Evolutionary conservation across 2,888 invertebrate species (phyloP), one percentile per base, ranked within the genome.

Genomic region (Acleris emargana): DNA sequence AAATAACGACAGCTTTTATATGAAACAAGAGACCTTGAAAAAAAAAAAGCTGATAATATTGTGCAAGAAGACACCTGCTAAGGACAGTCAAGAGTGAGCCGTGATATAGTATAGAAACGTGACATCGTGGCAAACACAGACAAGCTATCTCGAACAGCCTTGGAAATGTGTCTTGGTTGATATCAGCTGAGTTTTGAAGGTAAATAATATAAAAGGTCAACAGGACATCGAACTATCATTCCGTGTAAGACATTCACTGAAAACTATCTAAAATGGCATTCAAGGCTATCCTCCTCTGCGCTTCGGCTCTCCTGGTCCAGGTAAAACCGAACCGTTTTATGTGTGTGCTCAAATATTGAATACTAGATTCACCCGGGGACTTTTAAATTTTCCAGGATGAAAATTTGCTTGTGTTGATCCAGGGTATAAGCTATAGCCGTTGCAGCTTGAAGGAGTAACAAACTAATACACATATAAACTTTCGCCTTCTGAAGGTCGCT

Each of bases 261-360:
- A 20, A 16, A 54, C 7, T 5, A 18, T 54, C 11, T 5, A 50
- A 59, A 64, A 64, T 64, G 64, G 59, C 54, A 32, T 60, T 64
- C 59, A 64, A 60, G 22, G 54, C 54, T 64, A 13, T 71, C n/a
- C 51, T 70, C 60, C 61, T 70, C 47, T 66, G 61, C 62, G 67
- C 64, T 52, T 43, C 67, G 22, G 66, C 62, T 17, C 43, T 67
- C 9, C 25, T 60, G 17, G 47, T 58, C 47, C 54, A 60, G 60
- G 63, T 67, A 55, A 53, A 17, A n/a, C n/a, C 5, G 0, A 45
- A n/a, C 1, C 16, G 7, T n/a, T 13, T n/a, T 11, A 11, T 53
- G 11, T n/a, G 43, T 28, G 0, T 2, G 1, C 5, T 5, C n/a
- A 38, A 32, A 38, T 17, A n/a, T 13, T 1, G 0, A 53, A 6